A percentile compares a stretch with the other conserved stretches of the same genome.
These are phyloP conservation scores for Aspidiotus destructor DNA, from an alignment of 2,888 invertebrate species.

Conservation along the genomic window DNA sequence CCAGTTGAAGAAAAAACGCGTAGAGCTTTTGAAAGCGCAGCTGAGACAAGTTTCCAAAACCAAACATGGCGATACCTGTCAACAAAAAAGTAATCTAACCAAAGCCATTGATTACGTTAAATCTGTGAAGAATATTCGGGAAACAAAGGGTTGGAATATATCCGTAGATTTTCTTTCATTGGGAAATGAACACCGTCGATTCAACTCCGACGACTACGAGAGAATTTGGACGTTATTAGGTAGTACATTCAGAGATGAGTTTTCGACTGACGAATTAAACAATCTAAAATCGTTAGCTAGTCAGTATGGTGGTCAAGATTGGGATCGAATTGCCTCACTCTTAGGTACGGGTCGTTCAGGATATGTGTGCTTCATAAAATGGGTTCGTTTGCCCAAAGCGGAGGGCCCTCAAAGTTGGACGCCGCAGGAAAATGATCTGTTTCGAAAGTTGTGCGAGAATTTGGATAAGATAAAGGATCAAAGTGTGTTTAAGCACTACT, in stretches of 20 bases:
- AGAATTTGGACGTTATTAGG: constrained; percentile 21
- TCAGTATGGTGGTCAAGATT: constrained; percentile 12
- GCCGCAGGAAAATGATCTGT: constrained; percentile 17
- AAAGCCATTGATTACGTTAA: background rate
- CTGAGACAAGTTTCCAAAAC: background rate
- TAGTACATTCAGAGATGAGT: constrained; percentile 39
- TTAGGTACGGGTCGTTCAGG: constrained; percentile 12
- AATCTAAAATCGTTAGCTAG: constrained; percentile 3
- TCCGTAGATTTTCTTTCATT: constrained; percentile 11
- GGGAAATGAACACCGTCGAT: background rate
- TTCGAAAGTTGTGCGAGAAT: constrained; percentile 11
- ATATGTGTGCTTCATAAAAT: constrained; percentile 22
- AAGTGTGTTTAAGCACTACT: background rate
- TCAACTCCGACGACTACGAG: constrained; percentile 18
- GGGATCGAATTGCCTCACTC: constrained; percentile 21
- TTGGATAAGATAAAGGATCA: background rate
- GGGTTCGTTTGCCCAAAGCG: background rate
- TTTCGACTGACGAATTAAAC: constrained; percentile 5
- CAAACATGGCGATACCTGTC: background rate
- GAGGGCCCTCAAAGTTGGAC: constrained; percentile 15
- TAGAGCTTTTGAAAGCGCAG: constrained; percentile 7
- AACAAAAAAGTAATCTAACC: background rate
- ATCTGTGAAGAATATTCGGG: background rate
- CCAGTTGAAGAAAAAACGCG: constrained; percentile 17
- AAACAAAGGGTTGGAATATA: constrained; percentile 15